Conservation (phyloP, 1,140 invertebrate genomes). For the Micrasema longulum region DNA sequence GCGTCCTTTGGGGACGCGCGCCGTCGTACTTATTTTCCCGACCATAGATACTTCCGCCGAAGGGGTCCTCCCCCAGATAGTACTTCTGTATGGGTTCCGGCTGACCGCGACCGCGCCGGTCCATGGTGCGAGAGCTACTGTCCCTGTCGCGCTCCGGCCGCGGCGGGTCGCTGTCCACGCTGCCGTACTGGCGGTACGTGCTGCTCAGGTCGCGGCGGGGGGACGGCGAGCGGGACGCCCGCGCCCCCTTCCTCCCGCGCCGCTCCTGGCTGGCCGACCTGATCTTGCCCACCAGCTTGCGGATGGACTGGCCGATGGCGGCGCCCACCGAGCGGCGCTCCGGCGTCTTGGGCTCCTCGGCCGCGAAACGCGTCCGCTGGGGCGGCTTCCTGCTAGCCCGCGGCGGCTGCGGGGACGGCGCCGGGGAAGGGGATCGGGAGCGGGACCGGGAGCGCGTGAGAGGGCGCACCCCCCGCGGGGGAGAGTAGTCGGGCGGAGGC, state of each 20-base stretch:
- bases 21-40: constrained; percentile 82
- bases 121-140: constrained; percentile 53
- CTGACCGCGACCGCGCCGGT: constrained; percentile 58
- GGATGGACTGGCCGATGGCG: constrained; percentile 77
- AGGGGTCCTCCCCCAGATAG: constrained; percentile 86
- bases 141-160: constrained; percentile 56
- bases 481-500: constrained; percentile 78
- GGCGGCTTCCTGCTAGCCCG: constrained; percentile 70
- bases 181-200: constrained; percentile 65
- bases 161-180: constrained; percentile 65
- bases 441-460: constrained; percentile 66
- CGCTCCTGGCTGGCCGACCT: constrained; percentile 79
- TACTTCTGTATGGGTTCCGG: constrained; percentile 76
- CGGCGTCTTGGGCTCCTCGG: constrained; percentile 66
- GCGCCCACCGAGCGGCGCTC: constrained; percentile 69
- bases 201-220: constrained; percentile 61
- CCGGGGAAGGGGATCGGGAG: constrained; percentile 65
- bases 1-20: constrained; percentile 66
- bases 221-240: constrained; percentile 68
- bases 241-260: constrained; percentile 69
- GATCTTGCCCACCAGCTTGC: constrained; percentile 82
- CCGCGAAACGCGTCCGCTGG: constrained; percentile 76
- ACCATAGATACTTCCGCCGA: constrained; percentile 82
- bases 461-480: constrained; percentile 68
- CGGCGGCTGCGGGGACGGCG: constrained; percentile 63